A percentile compares a stretch with the other conserved stretches of the same genome.
These are phyloP conservation scores for Mormoops blainvillei DNA, from an alignment of 2,113 vertebrate genomes.

Conservation along the genomic window DNA sequence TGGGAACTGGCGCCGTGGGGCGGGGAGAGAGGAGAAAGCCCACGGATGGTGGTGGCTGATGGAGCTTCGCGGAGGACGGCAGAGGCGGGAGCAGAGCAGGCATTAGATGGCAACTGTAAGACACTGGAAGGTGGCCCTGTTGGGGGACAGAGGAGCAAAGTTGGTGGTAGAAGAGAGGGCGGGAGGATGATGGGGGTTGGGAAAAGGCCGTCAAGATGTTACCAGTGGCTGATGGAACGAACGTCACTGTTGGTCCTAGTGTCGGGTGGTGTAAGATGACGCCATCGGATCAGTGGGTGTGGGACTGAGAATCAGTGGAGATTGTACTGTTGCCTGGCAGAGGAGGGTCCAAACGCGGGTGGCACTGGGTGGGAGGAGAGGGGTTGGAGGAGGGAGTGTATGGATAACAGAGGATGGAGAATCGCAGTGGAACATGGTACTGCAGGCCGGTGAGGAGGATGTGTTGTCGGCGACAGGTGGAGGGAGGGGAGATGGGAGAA, in stretches of 20 bases:
- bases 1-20: background rate
- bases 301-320: background rate
- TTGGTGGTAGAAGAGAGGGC: background rate
- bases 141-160: background rate
- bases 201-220: fast-evolving
- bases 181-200: fast-evolving
- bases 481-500: background rate
- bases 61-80: background rate
- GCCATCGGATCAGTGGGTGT: fast-evolving
- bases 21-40: too few species aligned
- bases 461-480: background rate
- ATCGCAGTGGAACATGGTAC: too few species aligned
- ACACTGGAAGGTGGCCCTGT: background rate
- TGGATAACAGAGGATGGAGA: too few species aligned
- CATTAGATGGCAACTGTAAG: fast-evolving
- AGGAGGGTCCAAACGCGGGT: too few species aligned
- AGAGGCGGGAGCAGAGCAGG: background rate
- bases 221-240: background rate
- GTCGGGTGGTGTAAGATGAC: fast-evolving
- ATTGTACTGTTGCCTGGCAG: too few species aligned
- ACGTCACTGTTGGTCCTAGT: fast-evolving
- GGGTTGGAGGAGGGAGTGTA: fast-evolving
- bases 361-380: background rate
- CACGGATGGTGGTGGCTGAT: fast-evolving
- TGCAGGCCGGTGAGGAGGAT: fast-evolving